These are phyloP conservation scores for Leptinotarsa rubiginosa DNA, from an alignment of 2,888 invertebrate species.

Conservation along the genomic window DNA sequence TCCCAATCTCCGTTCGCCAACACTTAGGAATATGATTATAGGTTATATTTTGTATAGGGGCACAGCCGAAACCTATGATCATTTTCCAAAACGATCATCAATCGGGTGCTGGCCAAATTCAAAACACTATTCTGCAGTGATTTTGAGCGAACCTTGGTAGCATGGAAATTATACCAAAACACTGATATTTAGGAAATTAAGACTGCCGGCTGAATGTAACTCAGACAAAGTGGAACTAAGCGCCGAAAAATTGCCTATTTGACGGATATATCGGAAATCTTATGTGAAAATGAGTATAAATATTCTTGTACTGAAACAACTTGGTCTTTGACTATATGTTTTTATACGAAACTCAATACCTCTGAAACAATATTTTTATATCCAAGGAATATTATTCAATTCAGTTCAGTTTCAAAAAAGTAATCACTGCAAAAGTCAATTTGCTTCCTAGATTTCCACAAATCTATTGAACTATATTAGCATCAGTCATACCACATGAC, in stretches of 20 bases:
- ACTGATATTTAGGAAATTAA: slow-evolving; percentile 8
- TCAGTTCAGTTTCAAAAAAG: no score
- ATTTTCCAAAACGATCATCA: background rate
- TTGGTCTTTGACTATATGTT: no score
- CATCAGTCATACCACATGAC: no score
- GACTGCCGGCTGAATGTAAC: background rate
- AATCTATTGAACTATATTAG: no score
- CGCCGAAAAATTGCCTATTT: background rate
- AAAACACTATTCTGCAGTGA: background rate
- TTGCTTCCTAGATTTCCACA: no score
- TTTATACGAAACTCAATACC: no score
- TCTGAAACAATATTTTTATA: no score
- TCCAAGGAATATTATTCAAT: no score
- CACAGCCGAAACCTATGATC: slow-evolving; percentile 13
- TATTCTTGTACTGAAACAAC: no score
- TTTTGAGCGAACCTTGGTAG: slow-evolving; percentile 7
- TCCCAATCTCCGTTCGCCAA: background rate
- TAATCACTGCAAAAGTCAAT: no score
- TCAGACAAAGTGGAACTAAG: background rate
- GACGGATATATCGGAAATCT: no score
- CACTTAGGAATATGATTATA: slow-evolving; percentile 16
- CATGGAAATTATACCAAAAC: slow-evolving; percentile 10
- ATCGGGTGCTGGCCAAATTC: slow-evolving; percentile 16
- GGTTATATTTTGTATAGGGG: slow-evolving; percentile 2
- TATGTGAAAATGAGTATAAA: no score